Evolutionary conservation across 53 echinoderm and acorn worm genomes (phyloP).

Genomic region (Henricia sp.): DNA sequence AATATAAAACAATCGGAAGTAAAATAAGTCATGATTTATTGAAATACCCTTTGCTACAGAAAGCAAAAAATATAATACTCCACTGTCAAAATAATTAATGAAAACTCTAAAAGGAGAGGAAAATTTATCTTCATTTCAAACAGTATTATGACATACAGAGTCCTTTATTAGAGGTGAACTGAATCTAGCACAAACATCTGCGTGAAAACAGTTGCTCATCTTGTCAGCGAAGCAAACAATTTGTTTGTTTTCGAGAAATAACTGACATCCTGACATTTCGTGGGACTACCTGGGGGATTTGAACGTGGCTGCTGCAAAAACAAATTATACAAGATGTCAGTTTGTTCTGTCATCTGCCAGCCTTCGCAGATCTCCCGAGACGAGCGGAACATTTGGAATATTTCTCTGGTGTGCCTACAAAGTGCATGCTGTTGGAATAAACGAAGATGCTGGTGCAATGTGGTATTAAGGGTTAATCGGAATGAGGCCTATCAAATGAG

Average conservation of each 20-base stretch:
- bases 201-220: not conserved
- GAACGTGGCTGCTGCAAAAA: slow-evolving; percentile 2
- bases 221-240: not conserved
- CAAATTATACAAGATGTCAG: slow-evolving; percentile 24
- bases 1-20: too few relatives aligned
- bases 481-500: not conserved
- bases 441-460: not conserved
- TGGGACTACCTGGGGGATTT: slow-evolving; percentile 15
- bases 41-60: too few relatives aligned
- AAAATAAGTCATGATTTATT: too few relatives aligned
- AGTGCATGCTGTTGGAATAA: not conserved
- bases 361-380: slow-evolving; percentile 2
- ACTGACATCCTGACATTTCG: slow-evolving; percentile 1
- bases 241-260: not conserved
- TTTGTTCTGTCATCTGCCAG: not conserved
- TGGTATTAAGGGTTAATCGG: not conserved
- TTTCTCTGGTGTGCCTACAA: not conserved
- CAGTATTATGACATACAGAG: not conserved
- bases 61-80: too few relatives aligned
- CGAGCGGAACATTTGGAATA: slow-evolving; percentile 2
- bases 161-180: not conserved
- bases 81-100: too few relatives aligned
- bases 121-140: too few relatives aligned
- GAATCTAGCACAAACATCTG: not conserved
- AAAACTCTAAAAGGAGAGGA: too few relatives aligned